Percentiles rank a stretch among this genome's conserved stretches.
Conservation (phyloP, 2,888 invertebrate genomes). For the Hyalella azteca region DNA sequence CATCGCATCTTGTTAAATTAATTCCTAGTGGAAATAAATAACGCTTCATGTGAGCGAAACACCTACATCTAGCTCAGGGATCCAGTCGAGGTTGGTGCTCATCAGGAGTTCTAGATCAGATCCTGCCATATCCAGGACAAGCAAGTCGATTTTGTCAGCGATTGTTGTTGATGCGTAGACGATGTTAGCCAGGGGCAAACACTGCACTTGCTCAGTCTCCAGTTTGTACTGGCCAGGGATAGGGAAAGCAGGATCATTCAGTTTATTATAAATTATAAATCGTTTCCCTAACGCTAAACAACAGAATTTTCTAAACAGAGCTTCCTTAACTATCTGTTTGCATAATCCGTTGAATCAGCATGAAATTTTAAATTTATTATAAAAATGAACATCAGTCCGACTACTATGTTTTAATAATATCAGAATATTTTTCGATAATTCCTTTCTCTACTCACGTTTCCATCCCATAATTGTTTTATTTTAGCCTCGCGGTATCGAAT, state of each 20-base stretch:
- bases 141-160: constrained; percentile 45
- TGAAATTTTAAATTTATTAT: neutral
- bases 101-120: constrained; percentile 52
- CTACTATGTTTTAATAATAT: neutral
- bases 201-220: constrained; percentile 38
- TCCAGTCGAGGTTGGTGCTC: constrained; percentile 48
- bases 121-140: constrained; percentile 55
- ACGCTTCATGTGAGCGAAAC: too few relatives aligned
- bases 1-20: too few relatives aligned
- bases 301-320: neutral
- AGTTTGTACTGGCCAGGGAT: neutral
- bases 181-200: constrained; percentile 54
- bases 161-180: constrained; percentile 49
- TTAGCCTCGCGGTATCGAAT: constrained; percentile 31
- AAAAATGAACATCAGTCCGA: neutral
- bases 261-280: neutral
- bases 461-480: constrained; percentile 31
- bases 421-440: neutral
- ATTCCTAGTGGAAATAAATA: too few relatives aligned
- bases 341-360: neutral
- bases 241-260: neutral
- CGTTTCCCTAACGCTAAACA: neutral
- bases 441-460: constrained; percentile 10
- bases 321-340: neutral
- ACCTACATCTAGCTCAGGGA: constrained; percentile 51